Conservation (phyloP, 2,888 invertebrate species). For the Eupithecia tripunctaria region DNA sequence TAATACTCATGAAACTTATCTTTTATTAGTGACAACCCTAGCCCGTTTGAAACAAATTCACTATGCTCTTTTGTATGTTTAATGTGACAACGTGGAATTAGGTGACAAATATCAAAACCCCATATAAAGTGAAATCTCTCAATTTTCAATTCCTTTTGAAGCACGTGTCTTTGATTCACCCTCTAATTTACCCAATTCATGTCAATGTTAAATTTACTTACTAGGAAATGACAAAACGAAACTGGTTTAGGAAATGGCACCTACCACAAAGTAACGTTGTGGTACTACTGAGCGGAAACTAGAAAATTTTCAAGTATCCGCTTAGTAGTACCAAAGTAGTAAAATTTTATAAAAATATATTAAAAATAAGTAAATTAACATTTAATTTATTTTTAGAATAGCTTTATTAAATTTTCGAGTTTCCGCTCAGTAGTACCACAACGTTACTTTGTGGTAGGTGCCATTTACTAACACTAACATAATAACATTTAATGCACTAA, state of each 20-base stretch:
- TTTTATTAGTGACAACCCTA: conserved; percentile 40
- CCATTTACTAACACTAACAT: background rate
- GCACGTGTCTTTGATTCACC: conserved; percentile 3
- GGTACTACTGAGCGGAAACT: background rate
- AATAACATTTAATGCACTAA: too few species aligned
- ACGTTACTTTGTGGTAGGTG: background rate
- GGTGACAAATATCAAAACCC: conserved; percentile 39
- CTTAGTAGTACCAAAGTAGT: too few species aligned
- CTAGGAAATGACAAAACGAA: background rate
- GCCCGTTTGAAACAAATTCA: conserved; percentile 31
- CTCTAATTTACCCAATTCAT: conserved; percentile 4
- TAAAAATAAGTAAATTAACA: too few species aligned
- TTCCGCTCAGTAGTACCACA: background rate
- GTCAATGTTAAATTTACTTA: background rate
- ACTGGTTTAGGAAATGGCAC: background rate
- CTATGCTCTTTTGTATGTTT: conserved; percentile 48
- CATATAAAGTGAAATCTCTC: conserved; percentile 31
- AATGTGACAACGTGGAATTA: conserved; percentile 47
- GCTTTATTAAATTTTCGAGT: too few species aligned
- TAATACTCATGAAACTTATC: background rate
- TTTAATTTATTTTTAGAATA: too few species aligned
- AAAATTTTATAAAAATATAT: too few species aligned
- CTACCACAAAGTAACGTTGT: background rate
- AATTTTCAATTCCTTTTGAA: conserved; percentile 12
- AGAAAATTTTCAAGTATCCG: too few species aligned